Conservation (phyloP, 1,140 invertebrate species). For the Papilio glaucus region DNA sequence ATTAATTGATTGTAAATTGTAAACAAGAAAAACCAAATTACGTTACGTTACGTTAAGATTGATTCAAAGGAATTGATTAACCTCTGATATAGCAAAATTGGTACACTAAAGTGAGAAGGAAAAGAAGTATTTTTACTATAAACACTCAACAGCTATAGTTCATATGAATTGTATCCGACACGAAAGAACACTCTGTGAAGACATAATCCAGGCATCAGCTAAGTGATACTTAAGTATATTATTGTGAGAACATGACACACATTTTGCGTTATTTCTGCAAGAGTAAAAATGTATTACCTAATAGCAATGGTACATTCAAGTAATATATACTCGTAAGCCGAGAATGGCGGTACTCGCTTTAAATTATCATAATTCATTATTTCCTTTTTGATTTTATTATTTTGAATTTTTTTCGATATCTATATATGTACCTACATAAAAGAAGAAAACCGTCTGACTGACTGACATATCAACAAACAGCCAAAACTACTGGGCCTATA, state of each 20-base stretch:
- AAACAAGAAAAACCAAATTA: too few species aligned
- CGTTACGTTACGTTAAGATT: too few species aligned
- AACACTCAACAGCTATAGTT: background rate
- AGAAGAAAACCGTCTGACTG: too few species aligned
- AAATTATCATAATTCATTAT: background rate
- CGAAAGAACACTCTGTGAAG: slow-evolving; percentile 2
- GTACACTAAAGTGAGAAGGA: too few species aligned
- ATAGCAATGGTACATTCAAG: slow-evolving; percentile 1
- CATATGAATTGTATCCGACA: slow-evolving; percentile 2
- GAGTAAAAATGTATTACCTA: background rate
- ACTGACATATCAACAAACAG: too few species aligned
- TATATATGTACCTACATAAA: too few species aligned
- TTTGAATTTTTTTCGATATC: too few species aligned
- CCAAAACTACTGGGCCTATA: too few species aligned
- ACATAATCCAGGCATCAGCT: slow-evolving; percentile 19
- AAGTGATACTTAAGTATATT: slow-evolving; percentile 18
- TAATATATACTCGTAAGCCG: background rate
- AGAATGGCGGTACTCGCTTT: background rate
- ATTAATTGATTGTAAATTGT: too few species aligned
- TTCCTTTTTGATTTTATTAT: background rate
- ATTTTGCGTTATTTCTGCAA: background rate
- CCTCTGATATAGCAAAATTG: too few species aligned
- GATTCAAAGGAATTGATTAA: too few species aligned
- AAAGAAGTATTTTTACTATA: too few species aligned
- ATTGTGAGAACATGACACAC: slow-evolving; percentile 1